Evolutionary conservation across 2,113 vertebrate genomes (phyloP).

Genomic region (Phainopepla nitens): DNA sequence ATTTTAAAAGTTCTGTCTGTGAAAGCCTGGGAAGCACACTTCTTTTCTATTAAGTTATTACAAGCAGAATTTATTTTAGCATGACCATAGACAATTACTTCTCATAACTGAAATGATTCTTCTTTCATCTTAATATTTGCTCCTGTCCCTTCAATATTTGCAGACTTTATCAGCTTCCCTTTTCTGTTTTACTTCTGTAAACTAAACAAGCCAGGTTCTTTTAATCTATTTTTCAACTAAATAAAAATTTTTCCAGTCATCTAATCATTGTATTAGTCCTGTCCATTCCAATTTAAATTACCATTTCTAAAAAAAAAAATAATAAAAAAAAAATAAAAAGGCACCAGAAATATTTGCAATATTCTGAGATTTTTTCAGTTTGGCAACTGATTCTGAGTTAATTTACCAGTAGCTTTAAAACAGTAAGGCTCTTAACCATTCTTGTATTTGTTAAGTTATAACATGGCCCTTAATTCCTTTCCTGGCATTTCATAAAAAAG

Average conservation of each 20-base stretch:
- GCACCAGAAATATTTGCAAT: background rate
- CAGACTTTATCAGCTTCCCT: background rate
- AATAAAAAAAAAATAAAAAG: background rate
- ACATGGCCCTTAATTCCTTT: background rate
- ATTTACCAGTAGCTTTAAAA: background rate
- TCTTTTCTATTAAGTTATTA: background rate
- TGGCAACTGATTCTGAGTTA: background rate
- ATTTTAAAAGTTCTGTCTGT: background rate
- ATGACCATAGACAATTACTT: background rate
- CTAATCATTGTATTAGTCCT: background rate
- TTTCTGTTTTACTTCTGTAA: background rate
- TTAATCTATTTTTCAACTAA: background rate
- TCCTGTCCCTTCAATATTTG: background rate
- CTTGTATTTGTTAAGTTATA: background rate
- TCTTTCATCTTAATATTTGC: background rate
- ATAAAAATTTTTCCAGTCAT: background rate
- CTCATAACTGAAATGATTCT: background rate
- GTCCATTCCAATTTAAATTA: background rate
- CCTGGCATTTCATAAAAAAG: background rate
- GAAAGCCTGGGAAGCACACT: background rate
- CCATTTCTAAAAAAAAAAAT: background rate
- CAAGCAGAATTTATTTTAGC: background rate
- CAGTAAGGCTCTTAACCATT: background rate
- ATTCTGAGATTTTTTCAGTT: background rate
- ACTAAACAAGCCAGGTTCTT: background rate